A percentile compares a stretch with the other conserved stretches of the same genome.
These are phyloP conservation scores for Donacobius atricapilla DNA, from an alignment of 2,113 vertebrate genomes.

Conservation along the genomic window DNA sequence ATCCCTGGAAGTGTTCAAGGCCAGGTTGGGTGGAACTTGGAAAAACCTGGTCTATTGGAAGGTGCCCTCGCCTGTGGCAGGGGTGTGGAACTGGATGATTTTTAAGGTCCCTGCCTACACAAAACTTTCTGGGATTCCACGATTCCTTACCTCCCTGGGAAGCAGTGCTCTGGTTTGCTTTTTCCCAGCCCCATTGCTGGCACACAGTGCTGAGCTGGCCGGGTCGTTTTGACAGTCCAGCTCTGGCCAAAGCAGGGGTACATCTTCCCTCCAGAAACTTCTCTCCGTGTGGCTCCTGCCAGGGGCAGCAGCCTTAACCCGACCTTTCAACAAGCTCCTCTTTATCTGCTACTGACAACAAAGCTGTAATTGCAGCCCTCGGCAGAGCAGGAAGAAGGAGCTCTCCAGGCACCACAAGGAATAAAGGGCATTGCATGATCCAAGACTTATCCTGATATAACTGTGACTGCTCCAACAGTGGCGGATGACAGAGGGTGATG, in stretches of 20 bases:
- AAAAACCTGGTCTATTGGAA: background rate
- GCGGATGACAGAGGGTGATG: accelerated
- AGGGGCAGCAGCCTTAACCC: background rate
- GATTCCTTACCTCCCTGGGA: background rate
- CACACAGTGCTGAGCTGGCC: background rate
- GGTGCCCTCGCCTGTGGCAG: too few relatives aligned
- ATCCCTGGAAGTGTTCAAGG: background rate
- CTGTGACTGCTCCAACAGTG: accelerated
- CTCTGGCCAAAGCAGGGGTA: background rate
- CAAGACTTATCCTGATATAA: background rate
- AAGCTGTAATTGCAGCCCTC: background rate
- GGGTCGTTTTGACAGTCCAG: background rate
- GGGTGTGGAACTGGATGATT: background rate
- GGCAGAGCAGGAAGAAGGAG: background rate
- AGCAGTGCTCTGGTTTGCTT: background rate
- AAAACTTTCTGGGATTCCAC: background rate
- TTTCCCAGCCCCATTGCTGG: background rate
- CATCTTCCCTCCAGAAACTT: background rate
- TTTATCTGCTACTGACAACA: constrained; percentile 2
- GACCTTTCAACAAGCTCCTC: background rate
- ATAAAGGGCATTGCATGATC: accelerated
- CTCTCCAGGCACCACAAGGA: background rate
- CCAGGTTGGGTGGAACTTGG: background rate
- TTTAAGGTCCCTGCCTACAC: background rate
- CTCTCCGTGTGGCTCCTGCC: accelerated